Evolutionary conservation across 2,888 invertebrate species (phyloP).

Genomic region (Leuctra nigra): DNA sequence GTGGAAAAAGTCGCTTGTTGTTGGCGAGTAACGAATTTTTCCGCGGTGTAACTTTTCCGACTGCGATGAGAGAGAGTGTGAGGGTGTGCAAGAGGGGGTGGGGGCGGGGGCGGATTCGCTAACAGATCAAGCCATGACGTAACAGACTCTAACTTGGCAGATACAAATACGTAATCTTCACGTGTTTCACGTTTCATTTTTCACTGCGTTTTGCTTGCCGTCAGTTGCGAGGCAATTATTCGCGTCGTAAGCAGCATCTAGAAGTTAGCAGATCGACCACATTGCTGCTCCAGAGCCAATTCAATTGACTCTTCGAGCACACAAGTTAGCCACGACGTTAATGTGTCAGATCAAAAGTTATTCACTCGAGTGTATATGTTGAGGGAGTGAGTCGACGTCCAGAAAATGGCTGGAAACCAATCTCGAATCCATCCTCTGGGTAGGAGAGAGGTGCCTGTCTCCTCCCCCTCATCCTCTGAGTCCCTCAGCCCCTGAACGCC

Average conservation of each 20-base stretch:
- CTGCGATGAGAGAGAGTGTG: no score
- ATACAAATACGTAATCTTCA: slow-evolving; percentile 31
- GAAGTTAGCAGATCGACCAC: neutral
- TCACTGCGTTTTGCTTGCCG: slow-evolving; percentile 29
- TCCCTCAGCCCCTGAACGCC: slow-evolving; percentile 17
- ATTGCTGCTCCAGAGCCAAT: neutral
- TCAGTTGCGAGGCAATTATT: slow-evolving; percentile 30
- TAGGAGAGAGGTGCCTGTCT: slow-evolving; percentile 13
- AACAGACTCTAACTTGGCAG: slow-evolving; percentile 27
- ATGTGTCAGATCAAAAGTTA: neutral
- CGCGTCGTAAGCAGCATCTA: neutral
- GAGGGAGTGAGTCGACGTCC: slow-evolving; percentile 4
- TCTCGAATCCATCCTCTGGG: slow-evolving; percentile 29
- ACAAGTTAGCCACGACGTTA: neutral
- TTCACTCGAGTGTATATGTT: neutral
- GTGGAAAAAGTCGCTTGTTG: neutral
- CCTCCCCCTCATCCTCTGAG: neutral
- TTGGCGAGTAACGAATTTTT: neutral
- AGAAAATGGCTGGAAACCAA: slow-evolving; percentile 29
- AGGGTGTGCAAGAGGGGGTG: neutral
- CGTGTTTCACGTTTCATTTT: slow-evolving; percentile 30
- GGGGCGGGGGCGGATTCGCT: neutral
- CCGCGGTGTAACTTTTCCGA: neutral
- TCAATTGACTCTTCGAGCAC: neutral
- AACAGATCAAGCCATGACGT: neutral